Evolutionary conservation across 2,113 vertebrate species (phyloP).

Genomic region (Apodemus speciosus): DNA sequence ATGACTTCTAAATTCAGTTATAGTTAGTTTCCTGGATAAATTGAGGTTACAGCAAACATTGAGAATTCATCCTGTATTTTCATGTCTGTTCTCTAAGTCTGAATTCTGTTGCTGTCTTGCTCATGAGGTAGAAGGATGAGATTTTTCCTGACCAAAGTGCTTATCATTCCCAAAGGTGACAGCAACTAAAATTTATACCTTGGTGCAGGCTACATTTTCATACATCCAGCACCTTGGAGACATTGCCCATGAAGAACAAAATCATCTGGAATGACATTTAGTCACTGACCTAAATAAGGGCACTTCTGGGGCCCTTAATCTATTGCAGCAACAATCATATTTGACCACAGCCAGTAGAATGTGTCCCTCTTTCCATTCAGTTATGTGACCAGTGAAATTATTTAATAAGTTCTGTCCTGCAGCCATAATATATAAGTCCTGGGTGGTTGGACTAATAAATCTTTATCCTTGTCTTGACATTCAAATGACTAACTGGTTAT

Average conservation of each 20-base stretch:
- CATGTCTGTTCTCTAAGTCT: neutral
- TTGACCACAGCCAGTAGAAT: constrained; percentile 70
- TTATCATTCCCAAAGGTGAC: constrained; percentile 9
- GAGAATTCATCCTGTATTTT: constrained; percentile 2
- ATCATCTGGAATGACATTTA: constrained; percentile 56
- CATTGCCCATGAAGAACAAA: constrained; percentile 44
- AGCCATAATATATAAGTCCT: constrained; percentile 67
- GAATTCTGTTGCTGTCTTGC: constrained; percentile 20
- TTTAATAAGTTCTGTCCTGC: constrained; percentile 66
- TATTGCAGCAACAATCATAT: constrained; percentile 53
- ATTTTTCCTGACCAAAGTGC: constrained; percentile 10
- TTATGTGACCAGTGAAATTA: constrained; percentile 68
- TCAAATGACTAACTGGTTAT: constrained; percentile 41
- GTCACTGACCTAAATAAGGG: constrained; percentile 57
- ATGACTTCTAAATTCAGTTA: neutral
- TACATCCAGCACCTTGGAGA: constrained; percentile 1
- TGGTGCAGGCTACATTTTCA: constrained; percentile 34
- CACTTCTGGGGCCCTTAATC: constrained; percentile 66
- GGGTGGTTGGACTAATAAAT: constrained; percentile 74
- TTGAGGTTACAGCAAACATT: neutral
- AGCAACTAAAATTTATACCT: constrained; percentile 34
- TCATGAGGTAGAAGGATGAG: neutral
- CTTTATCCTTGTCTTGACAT: constrained; percentile 66
- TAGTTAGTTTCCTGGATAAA: neutral
- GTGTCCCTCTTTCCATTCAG: constrained; percentile 67